Evolutionary conservation across 2,888 invertebrate species (phyloP).

Genomic region (Scelioninae gen. 1): DNA sequence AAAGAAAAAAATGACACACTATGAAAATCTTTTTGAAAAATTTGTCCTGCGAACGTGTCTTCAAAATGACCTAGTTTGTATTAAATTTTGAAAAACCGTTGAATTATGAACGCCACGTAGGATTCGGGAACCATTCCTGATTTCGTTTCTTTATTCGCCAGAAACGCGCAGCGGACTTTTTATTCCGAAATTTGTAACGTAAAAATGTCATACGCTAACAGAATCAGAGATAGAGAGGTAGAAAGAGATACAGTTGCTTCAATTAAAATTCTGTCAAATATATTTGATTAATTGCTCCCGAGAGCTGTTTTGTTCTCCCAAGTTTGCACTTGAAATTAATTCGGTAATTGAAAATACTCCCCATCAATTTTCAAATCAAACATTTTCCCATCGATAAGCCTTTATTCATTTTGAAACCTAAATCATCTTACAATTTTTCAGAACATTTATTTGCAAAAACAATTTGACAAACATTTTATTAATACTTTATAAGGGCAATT

Average conservation of each 20-base stretch:
- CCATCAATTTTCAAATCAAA: conserved; percentile 43
- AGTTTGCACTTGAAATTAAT: conserved; percentile 40
- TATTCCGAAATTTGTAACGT: conserved; percentile 22
- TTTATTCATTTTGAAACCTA: not conserved
- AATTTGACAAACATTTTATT: no score
- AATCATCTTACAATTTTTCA: no score
- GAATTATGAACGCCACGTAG: conserved; percentile 31
- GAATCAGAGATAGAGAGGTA: not conserved
- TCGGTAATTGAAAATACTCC: conserved; percentile 42
- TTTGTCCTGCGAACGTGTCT: conserved; percentile 16
- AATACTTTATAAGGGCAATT: no score
- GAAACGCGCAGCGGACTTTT: conserved; percentile 16
- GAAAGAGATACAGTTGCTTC: conserved; percentile 27
- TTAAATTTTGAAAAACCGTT: conserved; percentile 27
- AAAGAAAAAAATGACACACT: no score
- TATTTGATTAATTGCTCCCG: conserved; percentile 53
- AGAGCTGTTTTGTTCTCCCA: conserved; percentile 20
- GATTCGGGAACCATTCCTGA: conserved; percentile 13
- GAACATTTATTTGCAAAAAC: no score
- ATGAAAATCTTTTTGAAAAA: not conserved
- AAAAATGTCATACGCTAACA: conserved; percentile 34
- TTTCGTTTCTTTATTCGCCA: conserved; percentile 36
- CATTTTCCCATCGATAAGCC: not conserved
- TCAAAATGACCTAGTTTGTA: conserved; percentile 38
- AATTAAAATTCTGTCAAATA: conserved; percentile 60